phyloP scores from a whole-genome alignment of 1,140 invertebrate species.

The Ostrea edulis region DNA sequence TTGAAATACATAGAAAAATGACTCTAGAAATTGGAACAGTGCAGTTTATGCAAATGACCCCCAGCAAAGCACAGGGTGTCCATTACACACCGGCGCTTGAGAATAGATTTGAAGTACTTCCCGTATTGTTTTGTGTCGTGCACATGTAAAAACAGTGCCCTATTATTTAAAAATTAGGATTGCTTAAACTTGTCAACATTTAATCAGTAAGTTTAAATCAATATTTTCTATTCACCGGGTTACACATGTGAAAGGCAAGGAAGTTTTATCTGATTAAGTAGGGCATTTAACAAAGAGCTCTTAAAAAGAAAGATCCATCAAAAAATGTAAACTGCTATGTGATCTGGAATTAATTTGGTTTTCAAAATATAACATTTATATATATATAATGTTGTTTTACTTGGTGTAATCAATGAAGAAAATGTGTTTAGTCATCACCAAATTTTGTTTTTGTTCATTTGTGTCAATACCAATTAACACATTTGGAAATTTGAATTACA shows the following conservation, averaged over 20 bases:
- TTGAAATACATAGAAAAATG: not conserved
- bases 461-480: too few species aligned
- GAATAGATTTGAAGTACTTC: conserved; percentile 12
- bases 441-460: too few species aligned
- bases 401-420: too few species aligned
- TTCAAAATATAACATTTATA: too few species aligned
- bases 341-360: too few species aligned
- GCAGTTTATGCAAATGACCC: conserved; percentile 71
- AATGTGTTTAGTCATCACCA: too few species aligned
- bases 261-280: not conserved
- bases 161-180: conserved; percentile 19
- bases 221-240: not conserved
- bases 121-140: conserved; percentile 8
- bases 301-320: not conserved
- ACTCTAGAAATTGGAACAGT: conserved; percentile 46
- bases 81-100: conserved; percentile 47
- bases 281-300: conserved; percentile 4
- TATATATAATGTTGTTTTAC: too few species aligned
- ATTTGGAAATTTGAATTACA: too few species aligned
- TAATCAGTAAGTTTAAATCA: not conserved
- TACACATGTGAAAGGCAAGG: conserved; percentile 2
- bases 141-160: not conserved
- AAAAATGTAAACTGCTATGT: too few species aligned
- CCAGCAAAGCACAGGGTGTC: conserved; percentile 61
- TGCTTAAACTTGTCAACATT: not conserved